phyloP scores from a whole-genome alignment of 2,797 vertebrate genomes.

The Enteromius fasciolatus region DNA sequence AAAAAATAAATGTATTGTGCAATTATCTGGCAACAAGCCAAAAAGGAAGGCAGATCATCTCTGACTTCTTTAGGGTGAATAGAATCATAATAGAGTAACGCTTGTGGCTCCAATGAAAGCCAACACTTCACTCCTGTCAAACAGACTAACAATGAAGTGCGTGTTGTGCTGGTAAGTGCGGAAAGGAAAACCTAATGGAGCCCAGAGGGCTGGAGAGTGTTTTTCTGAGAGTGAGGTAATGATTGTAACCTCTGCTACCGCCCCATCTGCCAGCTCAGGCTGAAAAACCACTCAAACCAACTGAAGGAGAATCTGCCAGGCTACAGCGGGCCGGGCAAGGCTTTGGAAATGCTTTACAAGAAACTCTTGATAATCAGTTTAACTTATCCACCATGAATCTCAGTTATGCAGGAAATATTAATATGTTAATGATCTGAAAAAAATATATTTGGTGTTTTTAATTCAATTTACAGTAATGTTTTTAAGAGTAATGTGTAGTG shows the following conservation, averaged over 20 bases:
- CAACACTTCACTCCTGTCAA: slow-evolving; percentile 35
- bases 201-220: slow-evolving; percentile 39
- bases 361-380: background rate
- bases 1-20: background rate
- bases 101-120: slow-evolving; percentile 23
- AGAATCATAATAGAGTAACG: slow-evolving; percentile 31
- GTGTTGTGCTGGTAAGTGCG: slow-evolving; percentile 35
- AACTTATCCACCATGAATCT: background rate
- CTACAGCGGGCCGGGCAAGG: background rate
- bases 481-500: background rate
- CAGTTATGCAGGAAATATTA: background rate
- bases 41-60: background rate
- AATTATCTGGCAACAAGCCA: slow-evolving; percentile 4
- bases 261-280: slow-evolving; percentile 34
- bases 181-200: slow-evolving; percentile 42
- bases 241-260: slow-evolving; percentile 43
- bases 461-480: background rate
- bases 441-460: background rate
- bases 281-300: slow-evolving; percentile 43
- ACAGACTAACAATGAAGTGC: slow-evolving; percentile 40
- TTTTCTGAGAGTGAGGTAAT: slow-evolving; percentile 44
- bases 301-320: slow-evolving; percentile 21
- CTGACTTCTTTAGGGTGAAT: slow-evolving; percentile 36
- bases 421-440: background rate
- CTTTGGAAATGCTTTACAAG: background rate